Percentiles rank a stretch among this genome's conserved stretches.
Evolutionary conservation across 2,888 invertebrate species (phyloP).

Genomic region (Lycaena phlaeas): DNA sequence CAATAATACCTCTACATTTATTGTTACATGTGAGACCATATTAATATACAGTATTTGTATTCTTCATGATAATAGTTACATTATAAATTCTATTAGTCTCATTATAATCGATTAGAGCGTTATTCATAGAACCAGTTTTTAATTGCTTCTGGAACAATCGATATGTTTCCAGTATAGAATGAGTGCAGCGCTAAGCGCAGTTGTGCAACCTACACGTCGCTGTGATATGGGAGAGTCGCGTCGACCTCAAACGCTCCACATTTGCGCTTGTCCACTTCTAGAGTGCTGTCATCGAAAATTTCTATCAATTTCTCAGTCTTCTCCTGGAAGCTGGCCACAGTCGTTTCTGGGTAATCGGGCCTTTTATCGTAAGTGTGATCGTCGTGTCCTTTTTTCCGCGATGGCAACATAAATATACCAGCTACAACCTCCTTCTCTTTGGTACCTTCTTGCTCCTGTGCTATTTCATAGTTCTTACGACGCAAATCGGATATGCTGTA

Average conservation of each 20-base stretch:
- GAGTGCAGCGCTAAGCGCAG: background rate
- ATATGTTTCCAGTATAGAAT: conserved; percentile 13
- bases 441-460: conserved; percentile 33
- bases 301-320: conserved; percentile 45
- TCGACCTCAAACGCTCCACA: conserved; percentile 49
- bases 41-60: too few species aligned
- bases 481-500: conserved; percentile 46
- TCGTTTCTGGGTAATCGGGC: conserved; percentile 59
- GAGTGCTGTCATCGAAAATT: conserved; percentile 34
- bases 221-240: conserved; percentile 33
- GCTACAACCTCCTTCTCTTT: conserved; percentile 31
- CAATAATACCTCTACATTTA: too few species aligned
- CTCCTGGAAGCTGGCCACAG: conserved; percentile 31
- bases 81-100: background rate
- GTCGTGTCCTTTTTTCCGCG: conserved; percentile 40
- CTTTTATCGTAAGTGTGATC: conserved; percentile 41
- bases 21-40: too few species aligned
- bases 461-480: conserved; percentile 34
- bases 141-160: background rate
- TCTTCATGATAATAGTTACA: too few species aligned
- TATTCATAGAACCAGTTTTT: too few species aligned
- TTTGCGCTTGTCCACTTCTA: conserved; percentile 30
- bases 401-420: conserved; percentile 50
- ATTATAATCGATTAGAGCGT: too few species aligned
- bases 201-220: conserved; percentile 30